Evolutionary conservation across 2,113 vertebrate species (phyloP), one percentile per base, ranked within the genome.

Genomic region (Gallinago media): DNA sequence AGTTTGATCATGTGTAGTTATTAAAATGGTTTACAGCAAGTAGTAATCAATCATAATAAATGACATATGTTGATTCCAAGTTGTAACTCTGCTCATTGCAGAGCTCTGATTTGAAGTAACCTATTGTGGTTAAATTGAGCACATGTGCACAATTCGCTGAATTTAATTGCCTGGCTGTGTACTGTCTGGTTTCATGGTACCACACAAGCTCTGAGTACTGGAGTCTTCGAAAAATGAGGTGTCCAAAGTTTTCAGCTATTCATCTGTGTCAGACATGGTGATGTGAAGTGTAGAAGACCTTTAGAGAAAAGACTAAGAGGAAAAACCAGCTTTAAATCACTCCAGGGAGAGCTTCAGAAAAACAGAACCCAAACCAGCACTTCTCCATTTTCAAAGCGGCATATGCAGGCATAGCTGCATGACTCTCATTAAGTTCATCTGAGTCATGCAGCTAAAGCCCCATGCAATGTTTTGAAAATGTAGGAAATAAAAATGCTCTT

Each of bases 401-500:
- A 4, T 63, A 62, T 8, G 42, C 66, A 92, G 86, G 58, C 72
- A 1, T 58, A 96, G 72, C 96, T 95, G 93, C 94, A 79, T 94
- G 93, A 94, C 62, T 96, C 90, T 85, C 93, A 96, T 94, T 97
- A 94, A 92, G 79, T 71, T 92, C n/a, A 27, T 85, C 56, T 89
- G 87, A 96, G 75, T 95, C 74, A 2, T 95, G 97, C 89, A 95
- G 96, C 95, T 95, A 63, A 89, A 91, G 40, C 96, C 94, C 74
- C 95, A 95, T 88, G 96, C 74, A 81, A 42, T 62, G 96, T 96
- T 96, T 96, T 95, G 92, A 96, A 97, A 97, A 94, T 55, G 85
- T 54, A 95, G 81, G 84, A 74, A 88, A 81, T 95, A 88, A 91
- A 94, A 95, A 75, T 67, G 34, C 50, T 75, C 75, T 94, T 84